These are phyloP conservation scores for Myotis daubentonii DNA, from an alignment of 2,797 vertebrate species.

Conservation along the genomic window DNA sequence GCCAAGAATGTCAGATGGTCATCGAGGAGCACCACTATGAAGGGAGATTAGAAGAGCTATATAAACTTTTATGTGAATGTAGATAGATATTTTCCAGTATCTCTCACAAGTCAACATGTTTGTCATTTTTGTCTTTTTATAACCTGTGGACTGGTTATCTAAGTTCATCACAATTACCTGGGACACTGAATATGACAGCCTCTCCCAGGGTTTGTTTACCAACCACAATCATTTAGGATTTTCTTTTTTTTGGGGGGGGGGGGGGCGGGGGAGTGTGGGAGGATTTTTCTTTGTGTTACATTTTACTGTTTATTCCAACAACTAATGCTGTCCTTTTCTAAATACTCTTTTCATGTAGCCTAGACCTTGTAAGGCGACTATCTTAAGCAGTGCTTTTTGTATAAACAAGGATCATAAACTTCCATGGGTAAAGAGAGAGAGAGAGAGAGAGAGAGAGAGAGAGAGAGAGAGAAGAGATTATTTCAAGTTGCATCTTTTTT, in stretches of 20 bases:
- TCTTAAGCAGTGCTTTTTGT: constrained; percentile 50
- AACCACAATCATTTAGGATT: background rate
- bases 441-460: background rate
- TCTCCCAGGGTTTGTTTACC: constrained; percentile 11
- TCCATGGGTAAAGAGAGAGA: constrained; percentile 21
- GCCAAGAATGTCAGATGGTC: constrained; percentile 75
- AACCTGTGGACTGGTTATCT: constrained; percentile 17
- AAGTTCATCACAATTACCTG: constrained; percentile 34
- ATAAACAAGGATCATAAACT: constrained; percentile 60
- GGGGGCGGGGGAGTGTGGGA: fast-evolving
- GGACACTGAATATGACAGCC: background rate
- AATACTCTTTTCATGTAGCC: background rate
- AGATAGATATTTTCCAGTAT: constrained; percentile 25
- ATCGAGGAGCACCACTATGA: constrained; percentile 39
- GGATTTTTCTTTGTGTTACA: background rate
- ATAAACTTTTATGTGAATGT: background rate
- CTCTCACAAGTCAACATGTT: background rate
- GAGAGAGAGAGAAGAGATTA: constrained; percentile 23
- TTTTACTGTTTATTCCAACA: constrained; percentile 54
- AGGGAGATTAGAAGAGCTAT: constrained; percentile 54
- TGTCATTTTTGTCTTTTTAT: constrained; percentile 40
- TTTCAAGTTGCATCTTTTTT: constrained; percentile 74
- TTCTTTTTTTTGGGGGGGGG: background rate
- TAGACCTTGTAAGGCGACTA: constrained; percentile 31
- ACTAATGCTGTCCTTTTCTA: background rate